Conservation (phyloP, 1,140 invertebrate species). For the Aphaenogaster floridana region DNA sequence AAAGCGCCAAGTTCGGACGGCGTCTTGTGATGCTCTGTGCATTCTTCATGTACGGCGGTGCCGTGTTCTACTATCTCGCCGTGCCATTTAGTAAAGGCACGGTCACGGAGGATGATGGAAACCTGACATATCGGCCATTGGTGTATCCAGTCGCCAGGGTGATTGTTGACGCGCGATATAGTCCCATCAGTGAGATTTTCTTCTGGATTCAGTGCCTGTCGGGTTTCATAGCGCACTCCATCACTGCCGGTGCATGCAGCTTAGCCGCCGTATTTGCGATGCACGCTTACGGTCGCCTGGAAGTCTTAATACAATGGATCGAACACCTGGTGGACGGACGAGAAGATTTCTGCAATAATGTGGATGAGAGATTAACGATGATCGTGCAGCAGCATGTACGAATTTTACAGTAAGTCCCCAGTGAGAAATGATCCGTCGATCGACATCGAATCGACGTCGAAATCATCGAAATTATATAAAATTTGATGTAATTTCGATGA, state of each 20-base stretch:
- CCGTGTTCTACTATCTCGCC: conserved; percentile 62
- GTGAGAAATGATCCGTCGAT: too few species aligned
- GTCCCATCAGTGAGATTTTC: conserved; percentile 73
- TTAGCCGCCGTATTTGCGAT: conserved; percentile 76
- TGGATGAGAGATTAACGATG: conserved; percentile 71
- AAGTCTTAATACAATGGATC: conserved; percentile 75
- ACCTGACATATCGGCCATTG: conserved; percentile 66
- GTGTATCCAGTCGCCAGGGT: conserved; percentile 74
- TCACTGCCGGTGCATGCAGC: conserved; percentile 70
- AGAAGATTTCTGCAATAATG: conserved; percentile 1
- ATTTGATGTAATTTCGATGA: too few species aligned
- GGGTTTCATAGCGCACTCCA: conserved; percentile 71
- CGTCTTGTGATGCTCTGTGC: conserved; percentile 52
- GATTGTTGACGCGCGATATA: conserved; percentile 68
- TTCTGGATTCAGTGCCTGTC: conserved; percentile 67
- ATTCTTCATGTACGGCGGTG: conserved; percentile 65
- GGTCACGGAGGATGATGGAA: not conserved
- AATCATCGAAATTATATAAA: too few species aligned
- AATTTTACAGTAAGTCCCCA: conserved; percentile 66
- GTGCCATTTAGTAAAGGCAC: conserved; percentile 52
- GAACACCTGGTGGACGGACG: conserved; percentile 61
- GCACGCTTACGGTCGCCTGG: conserved; percentile 79
- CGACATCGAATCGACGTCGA: too few species aligned
- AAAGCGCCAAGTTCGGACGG: conserved; percentile 58
- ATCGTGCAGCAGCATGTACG: conserved; percentile 77